Evolutionary conservation across 2,113 vertebrate species (phyloP).

Genomic region (Lycaon pictus): DNA sequence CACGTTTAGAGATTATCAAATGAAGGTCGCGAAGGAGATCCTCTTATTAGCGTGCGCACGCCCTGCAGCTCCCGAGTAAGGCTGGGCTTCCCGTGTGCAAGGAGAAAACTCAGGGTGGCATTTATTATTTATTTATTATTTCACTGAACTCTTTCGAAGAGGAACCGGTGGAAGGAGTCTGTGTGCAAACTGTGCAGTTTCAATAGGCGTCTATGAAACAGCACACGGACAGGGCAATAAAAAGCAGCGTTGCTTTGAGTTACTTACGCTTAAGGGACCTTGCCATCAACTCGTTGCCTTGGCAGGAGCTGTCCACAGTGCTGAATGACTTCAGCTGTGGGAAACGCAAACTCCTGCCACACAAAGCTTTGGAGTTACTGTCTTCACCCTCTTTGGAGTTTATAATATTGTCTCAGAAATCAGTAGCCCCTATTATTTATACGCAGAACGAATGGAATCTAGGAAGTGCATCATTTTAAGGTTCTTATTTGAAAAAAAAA

Average conservation of each 20-base stretch:
- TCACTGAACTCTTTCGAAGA: not conserved
- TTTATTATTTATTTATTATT: conserved; percentile 21
- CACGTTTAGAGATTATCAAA: conserved; percentile 40
- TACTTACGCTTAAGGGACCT: not conserved
- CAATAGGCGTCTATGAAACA: not conserved
- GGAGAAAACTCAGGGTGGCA: not conserved
- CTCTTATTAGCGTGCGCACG: conserved; percentile 34
- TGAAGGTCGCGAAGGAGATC: conserved; percentile 78
- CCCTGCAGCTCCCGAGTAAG: not conserved
- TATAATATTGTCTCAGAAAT: not conserved
- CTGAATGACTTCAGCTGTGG: conserved; percentile 73
- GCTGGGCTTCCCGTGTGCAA: not conserved
- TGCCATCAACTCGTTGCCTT: not conserved
- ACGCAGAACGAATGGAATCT: not conserved
- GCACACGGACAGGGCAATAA: not conserved
- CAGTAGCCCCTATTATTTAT: not conserved
- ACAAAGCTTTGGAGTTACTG: not conserved
- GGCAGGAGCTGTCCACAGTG: conserved; percentile 84
- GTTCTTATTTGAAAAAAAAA: not conserved
- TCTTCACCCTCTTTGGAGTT: conserved; percentile 31
- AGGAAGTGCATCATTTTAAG: conserved; percentile 13
- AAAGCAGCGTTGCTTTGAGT: conserved; percentile 25
- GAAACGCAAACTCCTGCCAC: not conserved
- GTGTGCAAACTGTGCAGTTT: not conserved
- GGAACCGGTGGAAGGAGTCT: not conserved